A percentile compares a stretch with the other conserved stretches of the same genome.
phyloP scores from a whole-genome alignment of 1,140 invertebrate species.

The Parapsyche elsis region DNA sequence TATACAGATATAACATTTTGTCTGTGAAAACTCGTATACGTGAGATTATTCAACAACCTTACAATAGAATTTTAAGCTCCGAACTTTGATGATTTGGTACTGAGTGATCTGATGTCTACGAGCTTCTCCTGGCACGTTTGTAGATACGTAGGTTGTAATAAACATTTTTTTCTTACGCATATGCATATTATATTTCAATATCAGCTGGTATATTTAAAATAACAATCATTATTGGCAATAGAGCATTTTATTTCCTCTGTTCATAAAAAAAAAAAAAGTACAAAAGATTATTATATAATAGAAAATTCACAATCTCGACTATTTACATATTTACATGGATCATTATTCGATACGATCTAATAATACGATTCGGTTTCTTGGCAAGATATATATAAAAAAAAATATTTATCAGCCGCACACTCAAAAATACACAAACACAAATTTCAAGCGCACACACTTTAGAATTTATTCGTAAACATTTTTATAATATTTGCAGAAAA shows the following conservation, averaged over 20 bases:
- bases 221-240: too few relatives aligned
- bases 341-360: constrained; percentile 39
- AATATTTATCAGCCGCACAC: not conserved
- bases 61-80: too few relatives aligned
- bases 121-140: too few relatives aligned
- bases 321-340: constrained; percentile 56
- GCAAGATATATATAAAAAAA: constrained; percentile 40
- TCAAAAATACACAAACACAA: not conserved
- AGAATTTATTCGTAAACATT: not conserved
- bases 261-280: constrained; percentile 36
- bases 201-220: too few relatives aligned
- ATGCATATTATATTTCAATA: too few relatives aligned
- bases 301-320: constrained; percentile 48
- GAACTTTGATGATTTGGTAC: too few relatives aligned
- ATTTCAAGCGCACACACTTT: too few relatives aligned
- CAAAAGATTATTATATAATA: not conserved
- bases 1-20: not conserved
- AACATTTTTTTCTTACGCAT: too few relatives aligned
- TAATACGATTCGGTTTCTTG: constrained; percentile 43
- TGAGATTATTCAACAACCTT: too few relatives aligned
- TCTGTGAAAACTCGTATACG: too few relatives aligned
- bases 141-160: too few relatives aligned
- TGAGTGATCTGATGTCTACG: too few relatives aligned
- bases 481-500: constrained; percentile 7
- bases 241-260: not conserved